phyloP scores from a whole-genome alignment of 2,888 invertebrate genomes.

The Sicus ferrugineus region DNA sequence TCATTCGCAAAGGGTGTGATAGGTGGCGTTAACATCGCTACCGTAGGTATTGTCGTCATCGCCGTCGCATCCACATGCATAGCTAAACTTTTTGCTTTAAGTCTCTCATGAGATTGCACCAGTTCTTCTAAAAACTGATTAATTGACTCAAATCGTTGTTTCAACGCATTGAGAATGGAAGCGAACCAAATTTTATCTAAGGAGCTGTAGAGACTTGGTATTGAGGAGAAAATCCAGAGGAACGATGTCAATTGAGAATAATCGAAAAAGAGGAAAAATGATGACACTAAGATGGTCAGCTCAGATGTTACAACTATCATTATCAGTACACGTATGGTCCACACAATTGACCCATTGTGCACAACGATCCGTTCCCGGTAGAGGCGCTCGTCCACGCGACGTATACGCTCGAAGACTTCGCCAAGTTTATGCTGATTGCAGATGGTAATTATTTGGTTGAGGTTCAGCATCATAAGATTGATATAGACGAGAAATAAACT shows the following conservation, averaged over 20 bases:
- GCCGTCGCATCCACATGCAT: background rate
- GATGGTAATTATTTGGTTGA: slow-evolving; percentile 59
- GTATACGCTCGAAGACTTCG: slow-evolving; percentile 58
- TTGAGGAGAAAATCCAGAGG: slow-evolving; percentile 55
- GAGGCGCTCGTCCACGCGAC: slow-evolving; percentile 58
- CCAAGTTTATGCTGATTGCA: slow-evolving; percentile 58
- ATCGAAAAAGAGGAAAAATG: slow-evolving; percentile 54
- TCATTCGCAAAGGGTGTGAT: slow-evolving; percentile 4
- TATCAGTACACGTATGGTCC: slow-evolving; percentile 55
- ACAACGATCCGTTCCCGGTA: slow-evolving; percentile 44
- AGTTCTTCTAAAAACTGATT: slow-evolving; percentile 47
- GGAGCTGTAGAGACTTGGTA: slow-evolving; percentile 60
- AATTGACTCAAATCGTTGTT: slow-evolving; percentile 57
- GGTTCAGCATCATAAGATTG: slow-evolving; percentile 61
- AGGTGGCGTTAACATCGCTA: background rate
- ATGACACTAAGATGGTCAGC: slow-evolving; percentile 51
- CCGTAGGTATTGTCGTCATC: background rate
- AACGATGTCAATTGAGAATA: slow-evolving; percentile 51
- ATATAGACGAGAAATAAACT: slow-evolving; percentile 63
- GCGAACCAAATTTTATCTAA: slow-evolving; percentile 64
- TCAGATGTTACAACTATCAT: slow-evolving; percentile 51
- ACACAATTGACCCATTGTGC: slow-evolving; percentile 47
- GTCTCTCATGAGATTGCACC: slow-evolving; percentile 53
- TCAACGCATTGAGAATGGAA: slow-evolving; percentile 55
- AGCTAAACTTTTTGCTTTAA: slow-evolving; percentile 37